Evolutionary conservation across 1,140 invertebrate genomes (phyloP), one percentile per base, ranked within the genome.

Genomic region (Acromyrmex charruanus): DNA sequence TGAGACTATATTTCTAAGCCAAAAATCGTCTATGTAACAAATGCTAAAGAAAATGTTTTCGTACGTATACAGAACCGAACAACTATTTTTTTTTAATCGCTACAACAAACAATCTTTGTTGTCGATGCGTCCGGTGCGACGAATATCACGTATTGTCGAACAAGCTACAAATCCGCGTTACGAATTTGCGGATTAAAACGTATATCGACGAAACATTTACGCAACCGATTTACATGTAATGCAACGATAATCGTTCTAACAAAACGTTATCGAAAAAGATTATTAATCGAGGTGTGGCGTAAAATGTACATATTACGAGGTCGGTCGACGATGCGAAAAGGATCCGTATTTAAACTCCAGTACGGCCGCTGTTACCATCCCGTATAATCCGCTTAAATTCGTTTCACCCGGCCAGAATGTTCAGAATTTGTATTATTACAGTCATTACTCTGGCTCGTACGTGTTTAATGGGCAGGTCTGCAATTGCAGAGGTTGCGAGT

Each of bases 361-460:
- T 65, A 39, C 12, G 35, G 49, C 58, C 68, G 65, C n/a, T 85
- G 68, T 53, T 88, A 88, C 69, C 74, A 53, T 58, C 21, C 14
- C 18, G 25, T 72, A 66, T 92, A 91, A 92, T 92, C 89, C 89
- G 88, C 89, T 91, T 92, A 90, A 86, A 82, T 63, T 86, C 79
- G 79, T 91, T 91, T 75, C 35, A 55, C 65, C 51, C 31, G 16
- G 65, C 71, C 86, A 90, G 87, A 92, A 84, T 72, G 39, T 59
- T 55, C n/a, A 84, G 90, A 71, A 88, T 89, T 90, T 79, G 74
- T 91, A 92, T 90, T 89, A 89, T 87, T 75, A 80, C 63, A 49
- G 51, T 87, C 86, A 63, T 85, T 85, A 87, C 59, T 87, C 84
- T 49, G 51, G 0, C 28, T 16, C 53, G 35, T 87, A 68, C 18